Evolutionary conservation across 1,140 invertebrate species (phyloP).

Genomic region (Procambarus clarkii): DNA sequence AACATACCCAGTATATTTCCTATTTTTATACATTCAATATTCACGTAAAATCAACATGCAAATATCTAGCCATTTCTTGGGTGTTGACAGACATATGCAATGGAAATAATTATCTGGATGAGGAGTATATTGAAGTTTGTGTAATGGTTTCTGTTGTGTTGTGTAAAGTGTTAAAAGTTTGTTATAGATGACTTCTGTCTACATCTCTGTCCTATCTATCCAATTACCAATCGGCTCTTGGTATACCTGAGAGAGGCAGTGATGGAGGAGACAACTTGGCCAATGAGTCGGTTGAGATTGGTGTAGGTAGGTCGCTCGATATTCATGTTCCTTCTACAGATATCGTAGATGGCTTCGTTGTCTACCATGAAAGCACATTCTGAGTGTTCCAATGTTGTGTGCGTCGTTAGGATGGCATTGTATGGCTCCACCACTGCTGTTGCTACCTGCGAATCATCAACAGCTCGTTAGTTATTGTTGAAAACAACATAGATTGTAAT

Average conservation of each 20-base stretch:
- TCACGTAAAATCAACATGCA: too few species aligned
- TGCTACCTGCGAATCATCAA: neutral
- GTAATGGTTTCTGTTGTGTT: too few species aligned
- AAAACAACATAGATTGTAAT: too few species aligned
- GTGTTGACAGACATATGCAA: too few species aligned
- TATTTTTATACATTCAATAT: too few species aligned
- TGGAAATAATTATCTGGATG: too few species aligned
- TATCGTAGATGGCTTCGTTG: conserved; percentile 43
- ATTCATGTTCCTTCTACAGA: conserved; percentile 28
- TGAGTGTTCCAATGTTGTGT: conserved; percentile 31
- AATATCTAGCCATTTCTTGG: too few species aligned
- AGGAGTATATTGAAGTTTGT: too few species aligned
- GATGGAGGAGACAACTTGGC: neutral
- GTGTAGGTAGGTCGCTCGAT: neutral
- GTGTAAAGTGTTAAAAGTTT: too few species aligned
- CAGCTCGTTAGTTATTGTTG: too few species aligned
- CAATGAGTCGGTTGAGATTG: neutral
- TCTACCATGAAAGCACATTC: conserved; percentile 41
- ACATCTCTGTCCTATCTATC: neutral
- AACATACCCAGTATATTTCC: too few species aligned
- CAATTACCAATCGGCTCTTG: neutral
- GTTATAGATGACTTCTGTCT: too few species aligned
- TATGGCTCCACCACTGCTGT: conserved; percentile 38
- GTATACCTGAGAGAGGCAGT: neutral
- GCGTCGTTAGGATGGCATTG: conserved; percentile 35